Percentiles rank a stretch among this genome's conserved stretches.
Conservation (phyloP, 2,113 vertebrate genomes). For the Melanerpes formicivorus region DNA sequence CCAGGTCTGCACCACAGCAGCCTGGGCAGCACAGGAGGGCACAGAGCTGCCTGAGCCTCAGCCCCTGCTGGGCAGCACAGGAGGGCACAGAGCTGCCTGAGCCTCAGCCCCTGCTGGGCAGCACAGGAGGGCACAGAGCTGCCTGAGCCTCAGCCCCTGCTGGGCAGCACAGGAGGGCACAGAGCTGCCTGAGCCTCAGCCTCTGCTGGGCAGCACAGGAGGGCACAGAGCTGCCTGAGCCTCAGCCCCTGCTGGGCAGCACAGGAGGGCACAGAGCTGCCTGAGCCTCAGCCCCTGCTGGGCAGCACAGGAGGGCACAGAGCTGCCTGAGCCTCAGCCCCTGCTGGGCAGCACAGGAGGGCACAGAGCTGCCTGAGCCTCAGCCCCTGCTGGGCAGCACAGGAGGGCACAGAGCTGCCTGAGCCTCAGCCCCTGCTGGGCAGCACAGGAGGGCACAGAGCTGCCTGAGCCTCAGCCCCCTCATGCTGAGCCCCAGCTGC, state of each 20-base stretch:
- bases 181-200: too few relatives aligned
- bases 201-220: too few relatives aligned
- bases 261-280: background rate
- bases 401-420: too few relatives aligned
- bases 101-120: background rate
- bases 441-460: background rate
- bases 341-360: background rate
- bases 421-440: too few relatives aligned
- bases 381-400: too few relatives aligned
- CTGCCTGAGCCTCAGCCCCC: background rate
- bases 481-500: background rate
- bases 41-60: background rate
- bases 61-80: background rate
- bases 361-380: too few relatives aligned
- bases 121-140: constrained; percentile 12
- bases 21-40: background rate
- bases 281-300: background rate
- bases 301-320: background rate
- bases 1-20: constrained; percentile 27
- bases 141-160: background rate
- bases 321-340: background rate
- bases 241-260: too few relatives aligned
- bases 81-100: background rate
- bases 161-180: background rate
- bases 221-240: too few relatives aligned